Evolutionary conservation across 23 tunicate species (phyloP).

Genomic region (Diplosoma virens): DNA sequence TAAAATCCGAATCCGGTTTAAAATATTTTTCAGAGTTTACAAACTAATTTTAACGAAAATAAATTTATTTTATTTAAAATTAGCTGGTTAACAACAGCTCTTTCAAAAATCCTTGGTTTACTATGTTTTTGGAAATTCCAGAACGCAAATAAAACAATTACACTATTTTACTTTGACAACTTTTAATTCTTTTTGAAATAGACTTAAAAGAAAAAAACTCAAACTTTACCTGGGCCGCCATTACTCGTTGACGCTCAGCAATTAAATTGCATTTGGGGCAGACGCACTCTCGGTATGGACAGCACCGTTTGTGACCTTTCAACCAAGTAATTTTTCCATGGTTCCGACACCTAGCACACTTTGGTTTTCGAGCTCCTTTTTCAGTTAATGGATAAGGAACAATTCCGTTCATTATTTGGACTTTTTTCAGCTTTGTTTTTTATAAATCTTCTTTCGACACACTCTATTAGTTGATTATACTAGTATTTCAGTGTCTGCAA

Average conservation of each 20-base stretch:
- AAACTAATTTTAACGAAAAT: too few species aligned
- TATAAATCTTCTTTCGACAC: not conserved
- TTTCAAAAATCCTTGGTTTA: not conserved
- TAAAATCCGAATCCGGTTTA: too few species aligned
- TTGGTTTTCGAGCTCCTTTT: conserved; percentile 93
- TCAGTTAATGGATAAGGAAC: conserved; percentile 83
- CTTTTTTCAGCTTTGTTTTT: not conserved
- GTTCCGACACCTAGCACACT: conserved; percentile 97
- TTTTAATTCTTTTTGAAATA: too few species aligned
- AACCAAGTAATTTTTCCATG: conserved; percentile 94
- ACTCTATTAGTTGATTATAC: too few species aligned
- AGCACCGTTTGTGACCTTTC: conserved; percentile 94
- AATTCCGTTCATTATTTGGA: conserved; percentile 47
- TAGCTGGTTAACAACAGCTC: not conserved
- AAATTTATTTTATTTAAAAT: too few species aligned
- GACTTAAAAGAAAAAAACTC: too few species aligned
- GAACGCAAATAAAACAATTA: not conserved
- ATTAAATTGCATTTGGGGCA: conserved; percentile 93
- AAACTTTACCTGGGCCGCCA: conserved; percentile 99
- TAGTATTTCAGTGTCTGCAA: too few species aligned
- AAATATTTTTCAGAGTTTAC: too few species aligned
- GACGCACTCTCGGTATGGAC: conserved; percentile 83
- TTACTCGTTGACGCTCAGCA: conserved; percentile 88
- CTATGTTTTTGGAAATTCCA: not conserved
- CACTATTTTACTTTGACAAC: too few species aligned